A percentile compares a stretch with the other conserved stretches of the same genome.
These are phyloP conservation scores for Catamblyrhynchus diadema DNA, from an alignment of 2,797 vertebrate species.

Conservation along the genomic window DNA sequence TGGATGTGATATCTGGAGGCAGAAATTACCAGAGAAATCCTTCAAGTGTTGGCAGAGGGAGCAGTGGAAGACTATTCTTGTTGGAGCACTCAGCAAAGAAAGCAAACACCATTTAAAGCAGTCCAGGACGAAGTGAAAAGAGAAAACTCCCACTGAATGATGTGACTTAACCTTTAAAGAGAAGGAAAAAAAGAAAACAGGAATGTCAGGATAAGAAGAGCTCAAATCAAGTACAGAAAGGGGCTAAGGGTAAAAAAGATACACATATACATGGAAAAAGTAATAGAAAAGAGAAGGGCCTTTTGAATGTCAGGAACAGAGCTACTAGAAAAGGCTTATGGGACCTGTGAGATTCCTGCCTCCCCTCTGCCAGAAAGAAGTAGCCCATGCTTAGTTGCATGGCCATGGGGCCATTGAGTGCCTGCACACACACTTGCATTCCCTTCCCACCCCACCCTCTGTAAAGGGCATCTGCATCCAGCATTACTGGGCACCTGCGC, in stretches of 20 bases:
- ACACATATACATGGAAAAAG: neutral
- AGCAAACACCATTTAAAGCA: neutral
- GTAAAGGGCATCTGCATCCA: neutral
- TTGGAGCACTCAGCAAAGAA: neutral
- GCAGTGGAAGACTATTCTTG: neutral
- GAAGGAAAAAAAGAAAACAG: neutral
- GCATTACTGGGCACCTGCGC: neutral
- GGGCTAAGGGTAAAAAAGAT: neutral
- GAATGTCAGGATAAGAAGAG: neutral
- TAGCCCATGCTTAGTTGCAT: neutral
- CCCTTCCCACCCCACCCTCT: neutral
- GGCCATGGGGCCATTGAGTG: neutral
- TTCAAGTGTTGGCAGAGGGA: neutral
- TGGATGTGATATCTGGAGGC: neutral
- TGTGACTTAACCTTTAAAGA: neutral
- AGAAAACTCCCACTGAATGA: neutral
- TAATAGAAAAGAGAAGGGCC: neutral
- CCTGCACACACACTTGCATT: rapidly evolving
- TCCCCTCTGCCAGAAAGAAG: neutral
- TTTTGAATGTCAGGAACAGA: neutral
- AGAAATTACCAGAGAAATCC: neutral
- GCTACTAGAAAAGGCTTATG: neutral
- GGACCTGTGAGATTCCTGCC: neutral
- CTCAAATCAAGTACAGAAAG: neutral
- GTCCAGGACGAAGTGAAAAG: neutral